Evolutionary conservation across 2,888 invertebrate species (phyloP).

Genomic region (Carpatolechia fugitivella): DNA sequence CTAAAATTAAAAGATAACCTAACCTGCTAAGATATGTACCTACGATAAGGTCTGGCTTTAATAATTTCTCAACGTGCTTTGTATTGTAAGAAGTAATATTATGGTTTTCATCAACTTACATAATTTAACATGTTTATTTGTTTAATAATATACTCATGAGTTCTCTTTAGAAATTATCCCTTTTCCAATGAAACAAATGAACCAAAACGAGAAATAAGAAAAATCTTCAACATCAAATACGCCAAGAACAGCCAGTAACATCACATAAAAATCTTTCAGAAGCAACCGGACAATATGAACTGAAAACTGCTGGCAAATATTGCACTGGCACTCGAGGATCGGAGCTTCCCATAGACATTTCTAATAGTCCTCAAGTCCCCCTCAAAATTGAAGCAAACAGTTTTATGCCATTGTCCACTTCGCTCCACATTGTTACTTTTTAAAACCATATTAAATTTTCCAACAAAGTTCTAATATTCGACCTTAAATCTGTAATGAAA

Average conservation of each 20-base stretch:
- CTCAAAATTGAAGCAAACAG: slow-evolving; percentile 68
- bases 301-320: slow-evolving; percentile 23
- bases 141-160: too few relatives aligned
- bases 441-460: slow-evolving; percentile 34
- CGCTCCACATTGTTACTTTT: slow-evolving; percentile 54
- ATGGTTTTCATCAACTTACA: too few relatives aligned
- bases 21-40: too few relatives aligned
- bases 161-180: too few relatives aligned
- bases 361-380: slow-evolving; percentile 71
- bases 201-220: too few relatives aligned
- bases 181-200: too few relatives aligned
- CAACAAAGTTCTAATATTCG: slow-evolving; percentile 17
- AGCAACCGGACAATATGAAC: slow-evolving; percentile 7
- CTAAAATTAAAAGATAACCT: too few relatives aligned
- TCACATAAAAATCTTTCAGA: background rate
- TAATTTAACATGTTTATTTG: too few relatives aligned
- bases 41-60: too few relatives aligned
- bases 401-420: slow-evolving; percentile 71
- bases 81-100: too few relatives aligned
- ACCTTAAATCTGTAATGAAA: slow-evolving; percentile 27
- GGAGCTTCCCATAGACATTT: slow-evolving; percentile 58
- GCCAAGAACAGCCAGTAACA: background rate
- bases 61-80: too few relatives aligned
- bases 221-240: too few relatives aligned
- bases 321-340: slow-evolving; percentile 28